Base-by-base conservation (phyloP, 2,888 invertebrate genomes). In the Nowickia ferox region DNA sequence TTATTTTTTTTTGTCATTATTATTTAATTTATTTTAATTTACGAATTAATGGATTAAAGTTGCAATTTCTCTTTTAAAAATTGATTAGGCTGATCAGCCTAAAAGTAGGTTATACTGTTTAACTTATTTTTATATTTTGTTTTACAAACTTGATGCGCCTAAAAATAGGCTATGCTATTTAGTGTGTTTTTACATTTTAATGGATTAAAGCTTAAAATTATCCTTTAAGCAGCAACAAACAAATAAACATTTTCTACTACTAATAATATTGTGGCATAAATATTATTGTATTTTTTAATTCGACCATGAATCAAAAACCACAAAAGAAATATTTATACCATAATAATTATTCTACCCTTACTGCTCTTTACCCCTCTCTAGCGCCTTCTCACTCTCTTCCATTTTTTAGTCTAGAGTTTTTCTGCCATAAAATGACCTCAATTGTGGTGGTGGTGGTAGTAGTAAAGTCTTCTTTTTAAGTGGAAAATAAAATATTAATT, bases 231-330 rank as follows among this genome's bases (percentile, higher is more conserved):
- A 6, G 19, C 22, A 30, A 3, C 30, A 17, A 51, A 30, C 13
- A 75, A 22, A 53, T 22, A 42, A 13, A 65, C 17, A 15, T 15
- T 22, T 69, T 19, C 42, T 69, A 40, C 48, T 74, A 61, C 63
- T 40, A 66, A 66, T 68, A 77, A 57, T 57, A 57, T 77, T 66
- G 66, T 57, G 66, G 57, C 19, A 68, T n/a, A 57, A 76, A 77
- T 48, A 57, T 69, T 61, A 71, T 78, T 71, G 61, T 78, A 44
- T 44, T 63, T 78, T 69, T 69, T 69, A 63, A 61, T 53, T 78
- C 69, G 69, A 71, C 59, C 61, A 78, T 63, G 44, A 78, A 59
- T 77, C 59, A 51, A 53, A 68, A 69, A 30, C 69, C 69, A 68
- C 59, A 69, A 77, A 78, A 53, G 66, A 78, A 69, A 61, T 69